Percentiles rank a stretch among this genome's conserved stretches.
Evolutionary conservation across 1,140 invertebrate genomes (phyloP).

Genomic region (Caenorhabditis tropicalis): DNA sequence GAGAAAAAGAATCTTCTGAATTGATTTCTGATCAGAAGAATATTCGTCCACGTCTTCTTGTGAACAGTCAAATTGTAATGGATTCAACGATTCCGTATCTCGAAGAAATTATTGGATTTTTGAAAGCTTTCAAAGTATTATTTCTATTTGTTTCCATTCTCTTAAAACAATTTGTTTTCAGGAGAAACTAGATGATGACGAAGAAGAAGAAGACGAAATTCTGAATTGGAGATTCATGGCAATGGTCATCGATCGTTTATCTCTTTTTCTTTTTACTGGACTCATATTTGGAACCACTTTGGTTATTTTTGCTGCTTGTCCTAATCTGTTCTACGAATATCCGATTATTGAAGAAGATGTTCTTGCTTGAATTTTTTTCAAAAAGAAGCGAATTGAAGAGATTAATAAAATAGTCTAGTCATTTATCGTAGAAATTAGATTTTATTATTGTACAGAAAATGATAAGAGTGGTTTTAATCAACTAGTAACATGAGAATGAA

Average conservation of each 20-base stretch:
- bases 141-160: not conserved
- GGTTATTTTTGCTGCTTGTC: constrained; percentile 20
- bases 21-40: not conserved
- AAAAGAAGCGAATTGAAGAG: not conserved
- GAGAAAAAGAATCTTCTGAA: not conserved
- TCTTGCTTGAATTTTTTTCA: not conserved
- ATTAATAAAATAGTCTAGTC: too few relatives aligned
- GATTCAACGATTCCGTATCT: constrained; percentile 18
- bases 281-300: constrained; percentile 44
- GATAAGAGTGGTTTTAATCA: not conserved
- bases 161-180: constrained; percentile 11
- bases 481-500: not conserved
- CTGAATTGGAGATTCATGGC: constrained; percentile 62
- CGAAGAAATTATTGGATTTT: constrained; percentile 22
- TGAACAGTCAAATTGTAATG: constrained; percentile 2
- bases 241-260: constrained; percentile 55
- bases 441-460: too few relatives aligned
- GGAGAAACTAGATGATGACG: constrained; percentile 52
- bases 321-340: not conserved
- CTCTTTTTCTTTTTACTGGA: constrained; percentile 47
- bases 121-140: constrained; percentile 33
- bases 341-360: not conserved
- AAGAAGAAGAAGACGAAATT: constrained; percentile 57
- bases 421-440: too few relatives aligned
- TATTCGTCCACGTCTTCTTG: constrained; percentile 9